phyloP scores from a whole-genome alignment of 2,797 vertebrate species.

The Gastrophryne carolinensis region DNA sequence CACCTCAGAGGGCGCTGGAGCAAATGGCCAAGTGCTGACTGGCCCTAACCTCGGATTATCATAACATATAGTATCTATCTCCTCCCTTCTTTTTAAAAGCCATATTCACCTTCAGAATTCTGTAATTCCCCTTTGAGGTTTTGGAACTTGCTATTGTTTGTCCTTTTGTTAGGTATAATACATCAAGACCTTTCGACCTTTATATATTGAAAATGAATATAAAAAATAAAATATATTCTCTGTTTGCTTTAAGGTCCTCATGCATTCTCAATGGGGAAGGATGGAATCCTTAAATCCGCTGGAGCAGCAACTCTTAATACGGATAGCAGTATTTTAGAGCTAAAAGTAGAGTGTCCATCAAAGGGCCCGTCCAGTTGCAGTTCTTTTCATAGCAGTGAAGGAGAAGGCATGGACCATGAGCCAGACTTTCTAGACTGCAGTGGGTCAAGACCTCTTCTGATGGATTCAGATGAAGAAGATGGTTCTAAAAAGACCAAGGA shows the following conservation, averaged over 20 bases:
- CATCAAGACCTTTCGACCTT: too few relatives aligned
- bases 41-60: too few relatives aligned
- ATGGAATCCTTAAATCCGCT: conserved; percentile 59
- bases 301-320: conserved; percentile 56
- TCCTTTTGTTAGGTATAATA: too few relatives aligned
- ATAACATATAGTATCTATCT: too few relatives aligned
- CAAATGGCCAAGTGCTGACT: too few relatives aligned
- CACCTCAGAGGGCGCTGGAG: not conserved
- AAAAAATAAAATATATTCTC: conserved; percentile 52
- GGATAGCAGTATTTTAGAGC: conserved; percentile 46
- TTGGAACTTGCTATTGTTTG: too few relatives aligned
- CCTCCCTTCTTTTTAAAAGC: too few relatives aligned
- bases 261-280: conserved; percentile 57
- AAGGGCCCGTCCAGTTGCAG: conserved; percentile 72
- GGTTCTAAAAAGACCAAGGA: conserved; percentile 57
- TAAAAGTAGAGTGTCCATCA: conserved; percentile 58
- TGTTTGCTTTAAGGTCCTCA: conserved; percentile 64
- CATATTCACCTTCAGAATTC: too few relatives aligned
- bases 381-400: conserved; percentile 90
- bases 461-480: conserved; percentile 93
- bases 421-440: conserved; percentile 80
- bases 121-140: not conserved
- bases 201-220: not conserved
- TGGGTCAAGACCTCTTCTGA: conserved; percentile 86
- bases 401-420: conserved; percentile 70